Percentiles rank a stretch among this genome's conserved stretches.
phyloP scores from a whole-genome alignment of 2,888 invertebrate genomes.

The Netelia melanura region DNA sequence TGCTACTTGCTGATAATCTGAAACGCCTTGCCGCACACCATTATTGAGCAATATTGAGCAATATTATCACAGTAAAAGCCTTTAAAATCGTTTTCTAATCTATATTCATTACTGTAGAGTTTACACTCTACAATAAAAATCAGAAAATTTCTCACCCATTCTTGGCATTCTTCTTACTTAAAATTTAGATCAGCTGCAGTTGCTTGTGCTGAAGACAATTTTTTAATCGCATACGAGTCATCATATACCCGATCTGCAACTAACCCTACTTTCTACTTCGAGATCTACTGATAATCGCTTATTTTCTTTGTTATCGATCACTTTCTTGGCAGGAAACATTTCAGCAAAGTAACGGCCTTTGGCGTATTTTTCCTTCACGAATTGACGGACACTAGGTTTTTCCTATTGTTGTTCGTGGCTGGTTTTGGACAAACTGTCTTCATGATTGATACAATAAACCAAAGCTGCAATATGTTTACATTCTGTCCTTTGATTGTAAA shows the following conservation, averaged over 20 bases:
- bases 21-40: slow-evolving; percentile 60
- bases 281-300: neutral
- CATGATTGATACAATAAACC: too few species aligned
- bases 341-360: neutral
- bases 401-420: too few species aligned
- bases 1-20: slow-evolving; percentile 64
- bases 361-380: too few species aligned
- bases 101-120: slow-evolving; percentile 30
- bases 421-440: too few species aligned
- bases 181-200: slow-evolving; percentile 46
- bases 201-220: slow-evolving; percentile 20
- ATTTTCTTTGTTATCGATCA: neutral
- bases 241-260: neutral
- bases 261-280: slow-evolving; percentile 20
- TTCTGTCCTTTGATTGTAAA: too few species aligned
- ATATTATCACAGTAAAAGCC: slow-evolving; percentile 34
- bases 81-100: slow-evolving; percentile 24
- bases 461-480: too few species aligned
- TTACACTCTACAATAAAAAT: slow-evolving; percentile 35
- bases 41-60: too few species aligned
- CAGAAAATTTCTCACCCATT: slow-evolving; percentile 28
- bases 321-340: slow-evolving; percentile 52
- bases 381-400: too few species aligned
- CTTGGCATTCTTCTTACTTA: slow-evolving; percentile 42
- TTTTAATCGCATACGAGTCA: slow-evolving; percentile 44